Base-by-base conservation (phyloP, 1,140 invertebrate genomes). In the Macrocentrus cingulum region DNA sequence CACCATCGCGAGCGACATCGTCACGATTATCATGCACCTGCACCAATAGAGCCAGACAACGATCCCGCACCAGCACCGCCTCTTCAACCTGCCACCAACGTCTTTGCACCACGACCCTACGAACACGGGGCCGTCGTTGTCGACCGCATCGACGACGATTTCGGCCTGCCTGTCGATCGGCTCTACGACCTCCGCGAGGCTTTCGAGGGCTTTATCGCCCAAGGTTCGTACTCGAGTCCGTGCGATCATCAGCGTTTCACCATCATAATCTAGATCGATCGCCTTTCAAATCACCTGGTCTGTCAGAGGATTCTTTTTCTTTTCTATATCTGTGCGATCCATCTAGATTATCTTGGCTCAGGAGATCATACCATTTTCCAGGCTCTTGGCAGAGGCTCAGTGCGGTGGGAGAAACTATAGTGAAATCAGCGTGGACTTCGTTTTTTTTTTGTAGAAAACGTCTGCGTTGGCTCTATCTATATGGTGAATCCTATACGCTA, bases 171-270 rank as follows among this genome's bases (percentile, higher is more conserved):
- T 53, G 67, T 79, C 66, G 77, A 80, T 69, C 71, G 75, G 62
- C 69, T 78, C 67, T 75, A 71, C 69, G 70, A 77, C 62, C 68
- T 74, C 46, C 70, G 68, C 59, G 72, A 78, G 63, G 69, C 72
- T 64, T 78, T 76, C 66, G 69, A 79, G 58, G 77, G 72, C 63
- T 80, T 77, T 68, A 72, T 77, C 65, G 77, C 76, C 63, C 73
- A 77, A 79, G 77, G 77, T 79, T 78, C 76, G 77, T 78, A 77
- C 68, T 56, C 16, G 34, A 42, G 25, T 13, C 45, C 25, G 52
- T 22, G n/a, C 37, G 32, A 37, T 49, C 52, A 41, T 57, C 22
- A 48, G 55, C 19, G 23, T 56, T 29, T 18, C 25, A 13, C 39
- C 36, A 19, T 54, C 16, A 22, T 3, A 18, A n/a, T n/a, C n/a